phyloP scores from a whole-genome alignment of 2,797 vertebrate species.

The Pantherophis alleghaniensis region DNA sequence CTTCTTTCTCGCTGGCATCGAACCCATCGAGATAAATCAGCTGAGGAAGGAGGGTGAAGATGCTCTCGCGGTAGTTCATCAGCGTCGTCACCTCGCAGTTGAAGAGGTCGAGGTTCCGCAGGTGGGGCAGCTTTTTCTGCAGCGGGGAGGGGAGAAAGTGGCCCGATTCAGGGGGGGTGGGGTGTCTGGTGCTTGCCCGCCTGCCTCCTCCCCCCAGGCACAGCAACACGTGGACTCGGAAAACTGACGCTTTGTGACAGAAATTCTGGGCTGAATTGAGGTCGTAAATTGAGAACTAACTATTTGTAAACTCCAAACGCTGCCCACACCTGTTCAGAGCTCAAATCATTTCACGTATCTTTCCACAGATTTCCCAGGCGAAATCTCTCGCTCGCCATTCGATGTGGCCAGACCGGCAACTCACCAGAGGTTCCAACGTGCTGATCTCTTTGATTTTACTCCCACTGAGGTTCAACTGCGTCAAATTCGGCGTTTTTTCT shows the following conservation, averaged over 20 bases:
- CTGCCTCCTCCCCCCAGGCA: too few species aligned
- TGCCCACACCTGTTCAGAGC: neutral
- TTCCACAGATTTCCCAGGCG: neutral
- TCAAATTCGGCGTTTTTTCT: slow-evolving; percentile 66
- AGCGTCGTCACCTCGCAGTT: slow-evolving; percentile 69
- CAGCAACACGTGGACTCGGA: too few species aligned
- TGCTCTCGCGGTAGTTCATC: slow-evolving; percentile 66
- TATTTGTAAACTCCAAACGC: neutral
- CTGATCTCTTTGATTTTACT: slow-evolving; percentile 71
- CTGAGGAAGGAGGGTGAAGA: slow-evolving; percentile 68
- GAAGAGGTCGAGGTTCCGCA: slow-evolving; percentile 68
- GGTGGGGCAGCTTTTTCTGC: slow-evolving; percentile 69
- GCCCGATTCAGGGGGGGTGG: neutral
- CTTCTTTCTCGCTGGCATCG: slow-evolving; percentile 67
- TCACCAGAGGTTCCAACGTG: slow-evolving; percentile 71
- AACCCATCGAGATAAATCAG: slow-evolving; percentile 71
- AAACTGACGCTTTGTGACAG: neutral
- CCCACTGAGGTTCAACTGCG: slow-evolving; percentile 68
- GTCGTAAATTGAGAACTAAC: neutral
- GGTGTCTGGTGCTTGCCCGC: too few species aligned
- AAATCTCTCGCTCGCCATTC: accelerated
- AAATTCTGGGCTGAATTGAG: neutral
- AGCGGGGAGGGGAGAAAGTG: neutral
- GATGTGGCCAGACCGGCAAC: neutral
- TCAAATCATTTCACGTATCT: too few species aligned